Base-by-base conservation (phyloP, 2,888 invertebrate genomes). In the Cinara cedri region DNA sequence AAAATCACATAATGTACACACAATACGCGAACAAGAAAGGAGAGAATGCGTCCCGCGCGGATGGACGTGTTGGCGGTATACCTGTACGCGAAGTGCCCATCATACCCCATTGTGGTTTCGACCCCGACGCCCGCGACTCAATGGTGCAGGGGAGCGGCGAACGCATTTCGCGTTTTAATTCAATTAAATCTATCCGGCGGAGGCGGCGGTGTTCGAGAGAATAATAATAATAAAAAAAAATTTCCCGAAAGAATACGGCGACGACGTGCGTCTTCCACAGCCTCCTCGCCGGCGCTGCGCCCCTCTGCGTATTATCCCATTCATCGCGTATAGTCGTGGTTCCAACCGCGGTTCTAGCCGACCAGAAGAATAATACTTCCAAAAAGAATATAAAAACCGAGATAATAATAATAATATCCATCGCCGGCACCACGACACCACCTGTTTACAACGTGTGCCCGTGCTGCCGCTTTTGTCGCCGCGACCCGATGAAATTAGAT, bases 121-220 rank as follows among this genome's bases (percentile, higher is more conserved):
- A 60, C 72, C 72, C 46, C 46, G 62, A 72, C 72, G 60, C 60
- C 72, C 72, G 24, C 71, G 60, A 60, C 60, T 71, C 71, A 57
- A 72, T 49, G 34, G 60, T 6, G 26, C 14, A 51, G 16, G 1
- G 2, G 54, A 13, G 54, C 54, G 10, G 24, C 9, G 46, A 24
- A n/a, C 26, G 44, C n/a, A n/a, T 57, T 71, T 72, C 72, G 72
- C 72, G 14, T 71, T 57, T 71, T 71, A 72, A 72, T 72, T 72
- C 72, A 72, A 72, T 72, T 72, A 72, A 72, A 72, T 72, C 72
- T 49, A 26, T 72, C 60, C 71, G 72, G 26, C 11, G 14, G 6
- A 2, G 54, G n/a, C 34, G 34, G 34, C 68, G 49, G 68, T 49
- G 68, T 51, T 11, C 70, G 70, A 71, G 24, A 60, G 26, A 34